phyloP scores from a whole-genome alignment of 2,113 vertebrate genomes.

The Notarius quadriscutis region DNA sequence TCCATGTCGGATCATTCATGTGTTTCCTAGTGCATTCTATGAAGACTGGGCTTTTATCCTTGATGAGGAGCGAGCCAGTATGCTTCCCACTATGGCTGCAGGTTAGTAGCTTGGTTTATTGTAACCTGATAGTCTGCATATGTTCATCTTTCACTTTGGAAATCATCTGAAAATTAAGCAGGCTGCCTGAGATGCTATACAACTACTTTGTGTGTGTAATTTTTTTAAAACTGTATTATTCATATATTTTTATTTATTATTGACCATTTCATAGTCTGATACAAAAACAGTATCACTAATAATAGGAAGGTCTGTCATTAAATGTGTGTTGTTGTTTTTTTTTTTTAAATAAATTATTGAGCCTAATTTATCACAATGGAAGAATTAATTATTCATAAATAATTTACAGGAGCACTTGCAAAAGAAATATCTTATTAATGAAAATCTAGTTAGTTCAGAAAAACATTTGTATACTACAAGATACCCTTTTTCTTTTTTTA shows the following conservation, averaged over 20 bases:
- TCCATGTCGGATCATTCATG: not conserved
- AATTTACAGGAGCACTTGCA: not conserved
- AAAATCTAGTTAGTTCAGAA: not conserved
- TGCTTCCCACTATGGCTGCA: constrained; percentile 97
- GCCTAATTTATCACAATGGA: not conserved
- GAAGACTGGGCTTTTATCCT: constrained; percentile 97
- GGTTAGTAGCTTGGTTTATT: constrained; percentile 72
- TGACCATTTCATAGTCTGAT: not conserved
- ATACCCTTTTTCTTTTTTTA: not conserved
- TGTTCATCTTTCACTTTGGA: not conserved
- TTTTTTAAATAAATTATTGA: not conserved
- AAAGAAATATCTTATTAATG: not conserved
- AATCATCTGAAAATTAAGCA: not conserved
- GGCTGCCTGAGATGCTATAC: not conserved
- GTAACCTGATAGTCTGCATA: not conserved
- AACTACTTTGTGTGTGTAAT: too few species aligned
- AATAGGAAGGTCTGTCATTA: not conserved
- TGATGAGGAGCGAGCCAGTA: constrained; percentile 94
- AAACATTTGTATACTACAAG: not conserved
- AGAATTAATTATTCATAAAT: not conserved
- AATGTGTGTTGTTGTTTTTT: not conserved
- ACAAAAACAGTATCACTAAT: not conserved
- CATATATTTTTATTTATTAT: not conserved
- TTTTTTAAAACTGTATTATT: not conserved
- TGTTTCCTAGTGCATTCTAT: constrained; percentile 83